These are phyloP conservation scores for Timandra comae DNA, from an alignment of 2,888 invertebrate genomes.

Conservation along the genomic window DNA sequence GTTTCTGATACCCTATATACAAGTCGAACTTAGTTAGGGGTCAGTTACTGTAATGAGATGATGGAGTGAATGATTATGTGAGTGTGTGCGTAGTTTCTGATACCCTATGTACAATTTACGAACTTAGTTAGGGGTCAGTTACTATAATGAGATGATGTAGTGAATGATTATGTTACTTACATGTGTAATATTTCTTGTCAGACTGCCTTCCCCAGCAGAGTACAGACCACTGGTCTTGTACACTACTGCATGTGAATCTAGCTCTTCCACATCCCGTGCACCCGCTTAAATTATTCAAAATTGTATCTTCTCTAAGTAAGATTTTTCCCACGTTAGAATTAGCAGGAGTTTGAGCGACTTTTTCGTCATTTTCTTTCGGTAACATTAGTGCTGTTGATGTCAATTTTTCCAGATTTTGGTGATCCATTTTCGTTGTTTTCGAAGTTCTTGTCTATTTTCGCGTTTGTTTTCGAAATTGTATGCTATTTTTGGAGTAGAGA, in stretches of 20 bases:
- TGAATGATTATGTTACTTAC: slow-evolving; percentile 43
- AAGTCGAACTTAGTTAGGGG: too few relatives aligned
- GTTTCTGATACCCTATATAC: too few relatives aligned
- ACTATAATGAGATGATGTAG: too few relatives aligned
- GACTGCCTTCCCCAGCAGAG: slow-evolving; percentile 62
- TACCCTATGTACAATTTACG: too few relatives aligned
- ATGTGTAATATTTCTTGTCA: slow-evolving; percentile 56
- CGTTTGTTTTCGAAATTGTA: not conserved
- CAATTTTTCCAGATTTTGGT: slow-evolving; percentile 30
- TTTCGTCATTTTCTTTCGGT: slow-evolving; percentile 35
- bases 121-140: too few relatives aligned
- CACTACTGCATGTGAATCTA: slow-evolving; percentile 54
- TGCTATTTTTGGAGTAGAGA: too few relatives aligned
- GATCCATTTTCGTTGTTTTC: slow-evolving; percentile 31
- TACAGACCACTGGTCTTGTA: slow-evolving; percentile 57
- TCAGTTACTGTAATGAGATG: too few relatives aligned
- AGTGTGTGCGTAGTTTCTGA: too few relatives aligned
- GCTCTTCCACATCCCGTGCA: slow-evolving; percentile 57
- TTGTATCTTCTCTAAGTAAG: slow-evolving; percentile 60
- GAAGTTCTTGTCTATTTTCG: not conserved
- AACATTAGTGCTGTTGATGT: slow-evolving; percentile 35
- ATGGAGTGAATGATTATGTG: too few relatives aligned
- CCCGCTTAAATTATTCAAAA: slow-evolving; percentile 48
- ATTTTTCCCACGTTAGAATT: slow-evolving; percentile 11
- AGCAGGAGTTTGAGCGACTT: too few relatives aligned